Evolutionary conservation across 2,888 invertebrate species (phyloP).

Genomic region (Teleogryllus oceanicus): DNA sequence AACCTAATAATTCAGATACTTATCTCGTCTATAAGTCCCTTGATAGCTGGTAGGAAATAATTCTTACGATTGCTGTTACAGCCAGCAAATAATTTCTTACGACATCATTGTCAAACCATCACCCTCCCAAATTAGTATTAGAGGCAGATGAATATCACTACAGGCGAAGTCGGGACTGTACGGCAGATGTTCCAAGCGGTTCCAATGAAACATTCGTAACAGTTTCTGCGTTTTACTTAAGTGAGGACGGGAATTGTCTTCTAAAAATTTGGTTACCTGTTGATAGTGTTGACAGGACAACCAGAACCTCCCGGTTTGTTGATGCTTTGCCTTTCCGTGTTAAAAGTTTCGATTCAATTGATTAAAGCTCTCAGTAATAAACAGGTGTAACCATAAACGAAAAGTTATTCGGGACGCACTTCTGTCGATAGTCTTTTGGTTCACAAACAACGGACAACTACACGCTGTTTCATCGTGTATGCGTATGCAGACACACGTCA

Average conservation of each 20-base stretch:
- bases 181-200: background rate
- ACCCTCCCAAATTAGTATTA: background rate
- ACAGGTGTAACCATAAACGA: background rate
- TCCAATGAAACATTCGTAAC: background rate
- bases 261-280: background rate
- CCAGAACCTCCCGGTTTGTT: background rate
- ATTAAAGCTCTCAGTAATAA: background rate
- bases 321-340: background rate
- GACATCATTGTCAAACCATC: background rate
- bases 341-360: background rate
- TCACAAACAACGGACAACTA: background rate
- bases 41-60: background rate
- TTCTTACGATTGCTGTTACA: background rate
- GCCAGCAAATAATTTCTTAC: background rate
- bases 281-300: background rate
- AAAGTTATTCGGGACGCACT: background rate
- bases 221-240: background rate
- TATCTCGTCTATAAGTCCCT: background rate
- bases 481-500: too few relatives aligned
- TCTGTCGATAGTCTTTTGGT: background rate
- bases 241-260: background rate
- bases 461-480: background rate
- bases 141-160: background rate
- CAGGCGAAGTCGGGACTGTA: background rate
- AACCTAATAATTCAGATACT: background rate